These are phyloP conservation scores for Microtus richardsoni DNA, from an alignment of 2,113 vertebrate species.

Conservation along the genomic window DNA sequence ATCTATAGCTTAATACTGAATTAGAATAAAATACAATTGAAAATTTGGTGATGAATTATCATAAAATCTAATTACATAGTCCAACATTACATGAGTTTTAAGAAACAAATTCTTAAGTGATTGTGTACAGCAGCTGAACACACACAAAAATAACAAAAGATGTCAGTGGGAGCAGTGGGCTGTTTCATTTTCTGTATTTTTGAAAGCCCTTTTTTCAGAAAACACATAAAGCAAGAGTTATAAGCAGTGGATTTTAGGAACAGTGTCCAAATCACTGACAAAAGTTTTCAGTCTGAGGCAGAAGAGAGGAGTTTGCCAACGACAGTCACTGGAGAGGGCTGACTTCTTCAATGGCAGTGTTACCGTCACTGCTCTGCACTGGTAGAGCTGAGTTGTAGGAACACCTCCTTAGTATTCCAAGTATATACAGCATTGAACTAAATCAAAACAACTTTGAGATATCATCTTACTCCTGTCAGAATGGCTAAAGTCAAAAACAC, in stretches of 20 bases:
- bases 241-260: neutral
- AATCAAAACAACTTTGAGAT: no score
- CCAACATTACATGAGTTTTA: neutral
- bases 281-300: neutral
- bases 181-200: neutral
- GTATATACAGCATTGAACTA: neutral
- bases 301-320: neutral
- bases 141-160: neutral
- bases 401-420: neutral
- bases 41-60: neutral
- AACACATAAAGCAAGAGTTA: neutral
- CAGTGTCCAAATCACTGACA: neutral
- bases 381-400: neutral
- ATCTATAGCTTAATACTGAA: neutral
- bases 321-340: neutral
- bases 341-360: neutral
- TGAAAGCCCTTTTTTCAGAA: neutral
- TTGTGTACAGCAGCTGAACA: neutral
- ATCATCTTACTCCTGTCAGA: no score
- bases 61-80: conserved; percentile 14
- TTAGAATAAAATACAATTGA: neutral
- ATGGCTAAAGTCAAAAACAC: no score
- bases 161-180: neutral
- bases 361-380: neutral
- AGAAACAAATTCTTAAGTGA: conserved; percentile 13